Evolutionary conservation across 1,140 invertebrate genomes (phyloP).

Genomic region (Mizuhopecten yessoensis): DNA sequence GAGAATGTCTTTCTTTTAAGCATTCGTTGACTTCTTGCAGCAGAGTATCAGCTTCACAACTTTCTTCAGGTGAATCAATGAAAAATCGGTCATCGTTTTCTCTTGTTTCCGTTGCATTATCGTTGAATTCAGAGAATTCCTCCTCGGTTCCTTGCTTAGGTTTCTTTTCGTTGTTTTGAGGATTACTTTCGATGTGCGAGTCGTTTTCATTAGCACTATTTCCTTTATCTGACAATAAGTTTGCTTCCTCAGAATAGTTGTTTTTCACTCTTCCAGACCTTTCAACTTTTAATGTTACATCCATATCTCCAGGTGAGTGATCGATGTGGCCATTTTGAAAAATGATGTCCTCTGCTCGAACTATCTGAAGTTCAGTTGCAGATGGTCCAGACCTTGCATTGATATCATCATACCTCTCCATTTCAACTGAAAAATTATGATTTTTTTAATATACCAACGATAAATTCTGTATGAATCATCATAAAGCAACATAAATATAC

Average conservation of each 20-base stretch:
- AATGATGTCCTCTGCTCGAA: not conserved
- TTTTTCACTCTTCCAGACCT: not conserved
- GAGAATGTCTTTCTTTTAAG: not conserved
- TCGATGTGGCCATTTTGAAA: conserved; percentile 8
- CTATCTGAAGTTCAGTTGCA: not conserved
- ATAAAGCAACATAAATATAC: too few relatives aligned
- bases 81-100: not conserved
- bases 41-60: conserved; percentile 1
- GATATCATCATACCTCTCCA: not conserved
- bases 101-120: not conserved
- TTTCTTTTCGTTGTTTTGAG: not conserved
- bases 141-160: not conserved
- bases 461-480: too few relatives aligned
- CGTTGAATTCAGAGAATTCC: not conserved
- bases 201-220: not conserved
- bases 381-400: not conserved
- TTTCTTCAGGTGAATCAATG: not conserved
- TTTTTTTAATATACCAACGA: not conserved
- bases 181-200: not conserved
- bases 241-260: not conserved
- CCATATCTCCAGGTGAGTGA: not conserved
- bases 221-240: not conserved
- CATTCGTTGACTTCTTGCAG: conserved; percentile 8
- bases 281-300: not conserved
- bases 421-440: not conserved